phyloP scores from a whole-genome alignment of 2,888 invertebrate species.

The Epiblema foenella region DNA sequence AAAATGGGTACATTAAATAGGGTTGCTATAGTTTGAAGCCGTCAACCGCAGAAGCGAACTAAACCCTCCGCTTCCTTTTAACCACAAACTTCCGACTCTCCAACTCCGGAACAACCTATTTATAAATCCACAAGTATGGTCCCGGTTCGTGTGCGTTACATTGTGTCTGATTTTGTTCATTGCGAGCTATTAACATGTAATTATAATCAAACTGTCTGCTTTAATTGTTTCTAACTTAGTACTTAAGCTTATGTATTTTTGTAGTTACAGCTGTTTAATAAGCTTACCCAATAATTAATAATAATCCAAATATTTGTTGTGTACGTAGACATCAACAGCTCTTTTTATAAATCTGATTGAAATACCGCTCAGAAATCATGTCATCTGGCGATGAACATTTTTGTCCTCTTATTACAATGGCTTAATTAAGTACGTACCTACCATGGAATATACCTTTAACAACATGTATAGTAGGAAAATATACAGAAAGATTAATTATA shows the following conservation, averaged over 20 bases:
- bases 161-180: conserved; percentile 16
- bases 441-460: not conserved
- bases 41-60: conserved; percentile 33
- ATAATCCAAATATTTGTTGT: not conserved
- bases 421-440: not conserved
- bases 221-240: too few relatives aligned
- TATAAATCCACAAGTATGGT: conserved; percentile 6
- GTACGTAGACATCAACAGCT: not conserved
- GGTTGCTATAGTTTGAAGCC: conserved; percentile 1
- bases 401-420: too few relatives aligned
- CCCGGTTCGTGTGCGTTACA: conserved; percentile 12
- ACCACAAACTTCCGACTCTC: conserved; percentile 41
- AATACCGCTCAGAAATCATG: not conserved
- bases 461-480: not conserved
- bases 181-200: conserved; percentile 8
- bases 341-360: not conserved
- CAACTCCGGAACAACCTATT: conserved; percentile 30
- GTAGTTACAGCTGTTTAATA: not conserved
- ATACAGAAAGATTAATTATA: not conserved
- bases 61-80: conserved; percentile 33
- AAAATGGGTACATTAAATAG: not conserved
- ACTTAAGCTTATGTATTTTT: not conserved
- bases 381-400: not conserved
- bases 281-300: not conserved
- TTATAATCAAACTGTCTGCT: too few relatives aligned